phyloP scores from a whole-genome alignment of 1,140 invertebrate species.

The Aphelenchoides fujianensis region DNA sequence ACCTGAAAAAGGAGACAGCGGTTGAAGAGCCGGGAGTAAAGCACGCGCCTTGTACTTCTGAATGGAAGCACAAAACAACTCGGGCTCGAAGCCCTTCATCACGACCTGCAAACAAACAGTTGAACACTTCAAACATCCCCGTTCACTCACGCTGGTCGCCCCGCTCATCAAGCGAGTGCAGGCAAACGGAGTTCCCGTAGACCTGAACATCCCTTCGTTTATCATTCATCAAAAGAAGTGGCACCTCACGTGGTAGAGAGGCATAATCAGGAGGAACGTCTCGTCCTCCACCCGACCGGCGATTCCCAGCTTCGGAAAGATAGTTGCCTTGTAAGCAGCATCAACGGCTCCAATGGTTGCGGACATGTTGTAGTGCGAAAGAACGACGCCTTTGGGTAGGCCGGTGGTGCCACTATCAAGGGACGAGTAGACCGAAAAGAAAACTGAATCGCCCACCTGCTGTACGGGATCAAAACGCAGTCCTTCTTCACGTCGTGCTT shows the following conservation, averaged over 20 bases:
- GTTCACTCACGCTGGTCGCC: too few relatives aligned
- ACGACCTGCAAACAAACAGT: too few relatives aligned
- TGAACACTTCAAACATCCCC: too few relatives aligned
- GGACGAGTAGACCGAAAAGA: slow-evolving; percentile 67
- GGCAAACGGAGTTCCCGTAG: slow-evolving; percentile 70
- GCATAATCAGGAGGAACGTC: slow-evolving; percentile 67
- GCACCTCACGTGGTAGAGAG: slow-evolving; percentile 80
- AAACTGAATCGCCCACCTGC: slow-evolving; percentile 64
- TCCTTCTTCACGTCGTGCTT: slow-evolving; percentile 78
- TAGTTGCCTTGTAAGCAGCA: slow-evolving; percentile 22
- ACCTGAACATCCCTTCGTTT: slow-evolving; percentile 53
- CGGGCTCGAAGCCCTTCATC: slow-evolving; percentile 73
- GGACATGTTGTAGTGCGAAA: slow-evolving; percentile 68
- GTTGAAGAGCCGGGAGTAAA: not conserved
- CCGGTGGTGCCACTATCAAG: slow-evolving; percentile 64
- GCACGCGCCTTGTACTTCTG: slow-evolving; percentile 70
- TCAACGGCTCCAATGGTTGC: slow-evolving; percentile 57
- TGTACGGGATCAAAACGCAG: slow-evolving; percentile 64
- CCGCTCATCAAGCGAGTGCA: slow-evolving; percentile 65
- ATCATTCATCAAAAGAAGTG: not conserved
- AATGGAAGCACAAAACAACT: slow-evolving; percentile 70
- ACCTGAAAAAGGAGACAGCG: slow-evolving; percentile 12
- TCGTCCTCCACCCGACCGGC: slow-evolving; percentile 27
- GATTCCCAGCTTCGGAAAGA: slow-evolving; percentile 23
- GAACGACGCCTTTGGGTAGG: slow-evolving; percentile 23